phyloP scores from a whole-genome alignment of 2,888 invertebrate genomes.

The Cyrtodaria siliqua region DNA sequence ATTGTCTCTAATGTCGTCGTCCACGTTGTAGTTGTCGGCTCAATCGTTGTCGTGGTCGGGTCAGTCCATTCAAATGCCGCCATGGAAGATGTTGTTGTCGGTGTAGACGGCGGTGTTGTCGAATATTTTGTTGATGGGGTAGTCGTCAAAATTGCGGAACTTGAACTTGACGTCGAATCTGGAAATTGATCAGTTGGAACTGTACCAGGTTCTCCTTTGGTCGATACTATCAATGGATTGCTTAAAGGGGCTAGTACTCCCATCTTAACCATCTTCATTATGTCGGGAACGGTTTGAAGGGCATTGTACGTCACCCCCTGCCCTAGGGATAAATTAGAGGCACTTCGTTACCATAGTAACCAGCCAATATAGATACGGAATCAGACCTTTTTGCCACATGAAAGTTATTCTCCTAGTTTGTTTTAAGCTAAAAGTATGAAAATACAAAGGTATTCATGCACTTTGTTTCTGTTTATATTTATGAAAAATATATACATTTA shows the following conservation, averaged over 20 bases:
- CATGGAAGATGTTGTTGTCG: neutral
- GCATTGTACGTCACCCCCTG: conserved; percentile 22
- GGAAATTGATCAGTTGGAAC: too few species aligned
- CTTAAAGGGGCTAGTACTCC: conserved; percentile 17
- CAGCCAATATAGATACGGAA: too few species aligned
- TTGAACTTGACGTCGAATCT: too few species aligned
- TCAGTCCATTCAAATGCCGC: neutral
- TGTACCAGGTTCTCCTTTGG: too few species aligned
- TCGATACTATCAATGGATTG: conserved; percentile 1
- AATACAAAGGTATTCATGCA: neutral
- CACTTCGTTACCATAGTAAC: too few species aligned
- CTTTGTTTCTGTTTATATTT: neutral
- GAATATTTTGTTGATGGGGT: too few species aligned
- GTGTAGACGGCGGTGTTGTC: conserved; percentile 2
- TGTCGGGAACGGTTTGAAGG: conserved; percentile 3
- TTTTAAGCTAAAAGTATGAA: neutral
- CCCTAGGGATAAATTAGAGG: conserved; percentile 8
- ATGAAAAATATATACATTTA: neutral
- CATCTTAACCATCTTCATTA: conserved; percentile 1
- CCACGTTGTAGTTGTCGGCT: neutral
- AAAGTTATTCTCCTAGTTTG: too few species aligned
- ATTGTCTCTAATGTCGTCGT: too few species aligned
- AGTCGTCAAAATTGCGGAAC: too few species aligned
- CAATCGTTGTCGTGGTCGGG: conserved; percentile 16
- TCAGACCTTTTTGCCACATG: neutral